A percentile compares a stretch with the other conserved stretches of the same genome.
Evolutionary conservation across 1,140 invertebrate genomes (phyloP).

Genomic region (Macrobrachium nipponense): DNA sequence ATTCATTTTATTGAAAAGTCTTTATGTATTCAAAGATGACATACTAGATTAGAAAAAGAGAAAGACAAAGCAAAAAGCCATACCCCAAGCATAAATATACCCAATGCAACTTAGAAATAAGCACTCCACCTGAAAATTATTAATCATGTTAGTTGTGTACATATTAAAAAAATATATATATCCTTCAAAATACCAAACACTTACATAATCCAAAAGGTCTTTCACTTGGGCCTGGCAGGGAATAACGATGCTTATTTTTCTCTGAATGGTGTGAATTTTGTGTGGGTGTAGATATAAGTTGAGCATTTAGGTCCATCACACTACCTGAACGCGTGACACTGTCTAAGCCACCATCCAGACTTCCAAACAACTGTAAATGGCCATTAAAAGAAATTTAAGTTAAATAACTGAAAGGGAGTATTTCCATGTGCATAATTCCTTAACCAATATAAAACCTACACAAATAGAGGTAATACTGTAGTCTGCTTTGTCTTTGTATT

Average conservation of each 20-base stretch:
- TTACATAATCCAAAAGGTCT: conserved; percentile 55
- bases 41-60: conserved; percentile 19
- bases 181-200: conserved; percentile 7
- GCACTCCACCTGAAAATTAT: too few species aligned
- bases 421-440: neutral
- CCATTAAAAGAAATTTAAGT: conserved; percentile 83
- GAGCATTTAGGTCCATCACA: conserved; percentile 81
- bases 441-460: neutral
- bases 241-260: conserved; percentile 62
- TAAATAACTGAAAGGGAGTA: conserved; percentile 71
- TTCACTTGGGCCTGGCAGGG: conserved; percentile 61
- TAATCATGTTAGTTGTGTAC: too few species aligned
- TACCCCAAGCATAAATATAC: conserved; percentile 33
- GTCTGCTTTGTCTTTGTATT: too few species aligned
- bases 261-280: conserved; percentile 33
- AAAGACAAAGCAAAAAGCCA: conserved; percentile 43
- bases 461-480: neutral
- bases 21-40: too few species aligned
- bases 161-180: too few species aligned
- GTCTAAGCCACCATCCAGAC: conserved; percentile 71
- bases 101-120: neutral
- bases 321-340: conserved; percentile 81
- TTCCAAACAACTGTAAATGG: conserved; percentile 65
- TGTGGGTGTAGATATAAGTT: conserved; percentile 66
- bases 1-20: conserved; percentile 4